These are phyloP conservation scores for Cottoperca gobio DNA, from an alignment of 2,797 vertebrate genomes.

Conservation along the genomic window DNA sequence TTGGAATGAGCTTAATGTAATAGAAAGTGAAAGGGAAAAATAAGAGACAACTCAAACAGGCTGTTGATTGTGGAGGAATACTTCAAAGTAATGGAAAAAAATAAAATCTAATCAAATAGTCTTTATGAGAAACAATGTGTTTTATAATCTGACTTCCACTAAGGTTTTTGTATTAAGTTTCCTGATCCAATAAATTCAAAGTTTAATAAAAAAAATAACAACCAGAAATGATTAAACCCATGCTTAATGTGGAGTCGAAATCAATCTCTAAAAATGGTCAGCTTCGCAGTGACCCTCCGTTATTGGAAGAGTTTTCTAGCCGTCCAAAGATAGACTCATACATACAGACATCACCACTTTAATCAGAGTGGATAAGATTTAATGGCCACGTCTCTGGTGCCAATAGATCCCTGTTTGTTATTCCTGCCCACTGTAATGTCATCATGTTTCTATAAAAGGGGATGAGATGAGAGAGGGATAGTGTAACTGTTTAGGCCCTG, in stretches of 20 bases:
- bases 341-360: conserved; percentile 43
- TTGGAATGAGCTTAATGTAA: neutral
- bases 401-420: conserved; percentile 73
- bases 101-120: neutral
- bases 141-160: neutral
- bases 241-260: neutral
- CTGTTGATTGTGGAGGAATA: conserved; percentile 7
- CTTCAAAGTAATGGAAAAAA: neutral
- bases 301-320: conserved; percentile 16
- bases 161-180: neutral
- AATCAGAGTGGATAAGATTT: conserved; percentile 60
- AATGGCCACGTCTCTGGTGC: conserved; percentile 64
- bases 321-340: conserved; percentile 51
- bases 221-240: neutral
- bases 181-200: neutral
- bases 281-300: conserved; percentile 1
- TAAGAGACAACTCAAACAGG: neutral
- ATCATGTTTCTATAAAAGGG: conserved; percentile 80
- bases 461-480: conserved; percentile 43
- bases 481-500: conserved; percentile 46
- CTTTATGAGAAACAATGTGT: neutral
- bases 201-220: neutral
- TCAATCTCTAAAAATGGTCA: neutral
- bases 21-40: neutral
- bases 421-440: conserved; percentile 73